Evolutionary conservation across 2,113 vertebrate genomes (phyloP).

Genomic region (Cebidichthys violaceus): DNA sequence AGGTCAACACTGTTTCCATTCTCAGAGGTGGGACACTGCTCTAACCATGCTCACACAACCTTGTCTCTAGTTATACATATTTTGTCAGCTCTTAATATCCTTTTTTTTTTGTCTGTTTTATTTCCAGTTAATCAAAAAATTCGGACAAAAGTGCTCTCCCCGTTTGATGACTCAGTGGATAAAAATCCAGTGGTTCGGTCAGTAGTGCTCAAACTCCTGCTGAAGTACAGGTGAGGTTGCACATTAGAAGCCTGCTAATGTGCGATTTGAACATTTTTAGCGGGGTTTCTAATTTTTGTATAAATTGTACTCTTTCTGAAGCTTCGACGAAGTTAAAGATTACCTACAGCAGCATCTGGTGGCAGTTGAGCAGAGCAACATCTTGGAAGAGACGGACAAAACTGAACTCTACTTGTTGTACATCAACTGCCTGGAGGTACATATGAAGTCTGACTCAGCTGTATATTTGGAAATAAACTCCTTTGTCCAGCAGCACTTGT

Average conservation of each 20-base stretch:
- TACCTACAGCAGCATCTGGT: conserved; percentile 88
- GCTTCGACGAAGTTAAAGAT: conserved; percentile 88
- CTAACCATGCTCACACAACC: not conserved
- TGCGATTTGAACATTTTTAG: rapidly evolving
- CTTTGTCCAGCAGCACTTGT: not conserved
- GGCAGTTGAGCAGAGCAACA: conserved; percentile 81
- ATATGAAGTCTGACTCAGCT: not conserved
- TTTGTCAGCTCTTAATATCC: not conserved
- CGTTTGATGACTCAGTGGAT: conserved; percentile 92
- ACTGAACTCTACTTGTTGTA: conserved; percentile 91
- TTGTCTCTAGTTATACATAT: not conserved
- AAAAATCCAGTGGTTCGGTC: conserved; percentile 93
- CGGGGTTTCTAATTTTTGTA: not conserved
- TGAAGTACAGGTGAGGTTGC: conserved; percentile 92
- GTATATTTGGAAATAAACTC: not conserved
- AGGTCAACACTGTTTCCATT: conserved; percentile 50
- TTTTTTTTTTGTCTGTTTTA: not conserved
- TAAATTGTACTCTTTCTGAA: conserved; percentile 55
- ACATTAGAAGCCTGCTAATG: not conserved
- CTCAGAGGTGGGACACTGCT: conserved; percentile 57
- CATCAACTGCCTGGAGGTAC: conserved; percentile 92
- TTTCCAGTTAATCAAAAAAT: conserved; percentile 63
- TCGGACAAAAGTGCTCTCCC: conserved; percentile 90
- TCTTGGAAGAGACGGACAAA: conserved; percentile 86
- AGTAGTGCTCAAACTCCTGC: conserved; percentile 91